These are phyloP conservation scores for Neria commutata DNA, from an alignment of 2,888 invertebrate genomes.

Conservation along the genomic window DNA sequence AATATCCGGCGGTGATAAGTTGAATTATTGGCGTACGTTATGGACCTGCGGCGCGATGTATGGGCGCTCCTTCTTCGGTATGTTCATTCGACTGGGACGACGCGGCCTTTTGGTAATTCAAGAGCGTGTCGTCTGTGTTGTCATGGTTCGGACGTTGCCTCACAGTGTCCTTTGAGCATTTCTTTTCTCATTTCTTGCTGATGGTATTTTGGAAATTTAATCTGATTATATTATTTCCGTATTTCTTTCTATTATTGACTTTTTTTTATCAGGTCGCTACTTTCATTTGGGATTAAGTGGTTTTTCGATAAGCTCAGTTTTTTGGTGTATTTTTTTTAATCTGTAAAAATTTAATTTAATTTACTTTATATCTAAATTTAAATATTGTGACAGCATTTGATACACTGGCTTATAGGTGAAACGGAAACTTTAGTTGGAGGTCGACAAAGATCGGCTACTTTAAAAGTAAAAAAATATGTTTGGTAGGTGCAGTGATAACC, in stretches of 20 bases:
- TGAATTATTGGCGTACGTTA: slow-evolving; percentile 53
- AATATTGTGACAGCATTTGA: too few species aligned
- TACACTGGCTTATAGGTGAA: too few species aligned
- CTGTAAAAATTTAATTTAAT: not conserved
- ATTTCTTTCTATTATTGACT: not conserved
- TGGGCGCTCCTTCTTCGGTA: not conserved
- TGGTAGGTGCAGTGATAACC: too few species aligned
- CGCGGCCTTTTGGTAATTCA: not conserved
- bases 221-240: not conserved
- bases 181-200: not conserved
- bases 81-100: not conserved
- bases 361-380: too few species aligned
- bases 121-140: not conserved
- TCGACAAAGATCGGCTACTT: too few species aligned
- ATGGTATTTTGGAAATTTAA: slow-evolving; percentile 2
- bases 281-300: not conserved
- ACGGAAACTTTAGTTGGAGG: too few species aligned
- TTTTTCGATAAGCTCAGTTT: not conserved
- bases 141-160: not conserved
- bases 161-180: too few species aligned
- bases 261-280: not conserved
- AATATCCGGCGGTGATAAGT: slow-evolving; percentile 61
- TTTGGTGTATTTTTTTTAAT: not conserved
- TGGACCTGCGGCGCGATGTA: not conserved
- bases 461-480: too few species aligned